Conservation (phyloP, 2,888 invertebrate genomes). For the Cheilosia variabilis region DNA sequence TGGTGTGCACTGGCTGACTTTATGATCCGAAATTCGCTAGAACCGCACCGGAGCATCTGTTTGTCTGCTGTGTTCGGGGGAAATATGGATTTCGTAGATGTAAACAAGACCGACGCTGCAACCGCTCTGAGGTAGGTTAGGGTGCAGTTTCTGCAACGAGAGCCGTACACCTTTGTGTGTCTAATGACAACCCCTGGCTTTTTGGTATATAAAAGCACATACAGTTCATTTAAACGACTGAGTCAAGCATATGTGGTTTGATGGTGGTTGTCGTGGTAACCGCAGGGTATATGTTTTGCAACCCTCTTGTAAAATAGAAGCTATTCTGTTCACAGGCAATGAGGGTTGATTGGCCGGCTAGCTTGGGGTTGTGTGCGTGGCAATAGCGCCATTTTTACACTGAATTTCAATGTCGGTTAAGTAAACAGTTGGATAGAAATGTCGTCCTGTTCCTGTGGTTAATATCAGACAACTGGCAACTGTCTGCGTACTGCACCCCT, state of each 20-base stretch:
- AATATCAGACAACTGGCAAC: constrained; percentile 3
- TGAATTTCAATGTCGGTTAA: constrained; percentile 70
- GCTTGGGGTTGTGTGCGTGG: constrained; percentile 29
- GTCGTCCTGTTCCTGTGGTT: constrained; percentile 42
- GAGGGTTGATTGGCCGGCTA: constrained; percentile 54
- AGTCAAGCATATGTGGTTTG: constrained; percentile 37
- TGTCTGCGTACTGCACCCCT: constrained; percentile 1
- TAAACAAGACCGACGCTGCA: constrained; percentile 63
- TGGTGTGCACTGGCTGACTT: constrained; percentile 55
- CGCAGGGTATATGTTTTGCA: constrained; percentile 26
- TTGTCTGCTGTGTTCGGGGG: constrained; percentile 35
- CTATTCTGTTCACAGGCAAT: constrained; percentile 23
- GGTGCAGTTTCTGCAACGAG: constrained; percentile 42
- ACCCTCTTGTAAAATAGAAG: constrained; percentile 41
- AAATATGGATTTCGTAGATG: constrained; percentile 58
- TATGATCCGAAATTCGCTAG: constrained; percentile 71
- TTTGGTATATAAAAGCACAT: neutral
- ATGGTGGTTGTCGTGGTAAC: constrained; percentile 20
- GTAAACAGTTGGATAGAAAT: constrained; percentile 51
- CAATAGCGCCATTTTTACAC: constrained; percentile 68
- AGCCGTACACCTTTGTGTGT: neutral
- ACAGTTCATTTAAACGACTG: constrained; percentile 46
- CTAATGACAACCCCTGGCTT: constrained; percentile 5
- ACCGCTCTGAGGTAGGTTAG: constrained; percentile 66
- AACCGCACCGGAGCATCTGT: constrained; percentile 57